These are phyloP conservation scores for Australoheros scitulus DNA, from an alignment of 2,113 vertebrate species.

Conservation along the genomic window DNA sequence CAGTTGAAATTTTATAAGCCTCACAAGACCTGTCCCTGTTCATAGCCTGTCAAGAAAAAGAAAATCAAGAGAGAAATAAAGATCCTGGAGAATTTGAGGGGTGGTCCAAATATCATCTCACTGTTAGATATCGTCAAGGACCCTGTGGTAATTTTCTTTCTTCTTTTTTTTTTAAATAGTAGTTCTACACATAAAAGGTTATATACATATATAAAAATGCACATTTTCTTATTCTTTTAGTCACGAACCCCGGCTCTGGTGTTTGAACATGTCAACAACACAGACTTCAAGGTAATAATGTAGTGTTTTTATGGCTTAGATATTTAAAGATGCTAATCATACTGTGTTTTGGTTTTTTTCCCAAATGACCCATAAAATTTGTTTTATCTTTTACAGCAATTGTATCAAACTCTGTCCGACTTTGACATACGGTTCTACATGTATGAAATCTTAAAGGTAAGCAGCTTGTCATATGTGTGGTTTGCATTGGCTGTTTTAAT, in stretches of 20 bases:
- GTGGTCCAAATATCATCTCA: constrained; percentile 88
- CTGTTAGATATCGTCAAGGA: constrained; percentile 89
- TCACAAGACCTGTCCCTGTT: background rate
- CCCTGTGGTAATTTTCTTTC: constrained; percentile 81
- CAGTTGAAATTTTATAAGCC: background rate
- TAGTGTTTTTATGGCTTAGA: background rate
- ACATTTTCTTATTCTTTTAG: constrained; percentile 50
- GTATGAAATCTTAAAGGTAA: constrained; percentile 90
- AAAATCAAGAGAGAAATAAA: constrained; percentile 92
- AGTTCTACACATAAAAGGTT: background rate
- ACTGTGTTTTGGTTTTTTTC: rapidly evolving
- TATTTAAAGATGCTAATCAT: background rate
- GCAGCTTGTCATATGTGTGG: background rate
- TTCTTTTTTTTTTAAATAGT: background rate
- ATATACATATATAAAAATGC: background rate
- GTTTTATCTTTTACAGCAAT: constrained; percentile 74
- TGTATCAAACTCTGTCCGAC: constrained; percentile 89
- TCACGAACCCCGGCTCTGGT: constrained; percentile 89
- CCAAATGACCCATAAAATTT: background rate
- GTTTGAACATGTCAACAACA: constrained; percentile 91
- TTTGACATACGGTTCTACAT: constrained; percentile 91
- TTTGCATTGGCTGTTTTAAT: background rate
- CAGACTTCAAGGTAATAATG: constrained; percentile 86
- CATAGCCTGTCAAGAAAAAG: constrained; percentile 90
- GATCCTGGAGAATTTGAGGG: constrained; percentile 87